Evolutionary conservation across 2,888 invertebrate genomes (phyloP).

Genomic region (Polyommatus iphigenia): DNA sequence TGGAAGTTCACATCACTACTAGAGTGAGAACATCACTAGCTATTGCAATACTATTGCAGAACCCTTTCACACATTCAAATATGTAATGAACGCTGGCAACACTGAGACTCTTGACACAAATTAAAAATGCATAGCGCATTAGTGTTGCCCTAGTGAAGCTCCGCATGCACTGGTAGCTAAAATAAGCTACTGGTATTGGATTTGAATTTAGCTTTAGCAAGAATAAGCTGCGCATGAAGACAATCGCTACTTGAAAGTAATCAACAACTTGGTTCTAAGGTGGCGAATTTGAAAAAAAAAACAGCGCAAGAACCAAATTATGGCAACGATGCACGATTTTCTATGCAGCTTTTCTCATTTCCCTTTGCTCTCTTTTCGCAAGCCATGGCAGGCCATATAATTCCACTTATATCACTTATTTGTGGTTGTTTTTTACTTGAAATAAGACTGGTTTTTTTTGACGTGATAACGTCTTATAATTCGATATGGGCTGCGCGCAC

Average conservation of each 20-base stretch:
- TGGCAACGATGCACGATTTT: too few relatives aligned
- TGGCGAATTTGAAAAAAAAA: background rate
- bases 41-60: constrained; percentile 42
- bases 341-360: too few relatives aligned
- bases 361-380: too few relatives aligned
- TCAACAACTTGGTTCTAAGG: background rate
- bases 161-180: constrained; percentile 41
- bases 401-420: too few relatives aligned
- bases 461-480: too few relatives aligned
- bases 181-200: constrained; percentile 32
- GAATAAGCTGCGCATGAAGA: background rate
- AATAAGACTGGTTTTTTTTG: too few relatives aligned
- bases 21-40: background rate
- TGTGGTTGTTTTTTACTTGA: too few relatives aligned
- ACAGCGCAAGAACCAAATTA: background rate
- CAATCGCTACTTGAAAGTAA: background rate
- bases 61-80: constrained; percentile 28
- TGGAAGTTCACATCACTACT: background rate
- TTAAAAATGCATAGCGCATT: constrained; percentile 75
- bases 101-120: constrained; percentile 70
- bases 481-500: too few relatives aligned
- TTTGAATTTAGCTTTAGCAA: background rate
- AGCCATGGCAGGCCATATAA: too few relatives aligned
- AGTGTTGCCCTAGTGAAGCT: constrained; percentile 59
- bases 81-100: constrained; percentile 53